Evolutionary conservation across 1,140 invertebrate genomes (phyloP), one percentile per base, ranked within the genome.

Genomic region (Frieseomelitta varia): DNA sequence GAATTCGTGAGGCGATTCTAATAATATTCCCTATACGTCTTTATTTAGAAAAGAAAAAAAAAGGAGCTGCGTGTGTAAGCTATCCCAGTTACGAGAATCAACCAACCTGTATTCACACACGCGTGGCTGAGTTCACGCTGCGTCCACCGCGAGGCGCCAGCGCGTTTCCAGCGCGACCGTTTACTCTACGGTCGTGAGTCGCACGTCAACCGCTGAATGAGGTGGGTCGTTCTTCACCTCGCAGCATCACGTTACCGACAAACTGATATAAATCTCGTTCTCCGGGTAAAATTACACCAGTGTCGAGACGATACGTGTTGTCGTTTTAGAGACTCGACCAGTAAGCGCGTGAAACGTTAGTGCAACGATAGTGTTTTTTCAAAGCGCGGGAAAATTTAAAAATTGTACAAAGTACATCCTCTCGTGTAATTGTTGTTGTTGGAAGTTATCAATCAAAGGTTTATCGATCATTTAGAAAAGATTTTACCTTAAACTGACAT

Each of bases 71-170:
- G 39, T 47, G 39, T 47, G 39, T 24, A 53, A 58, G 27, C 4
- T 61, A 47, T 55, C 14, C 51, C 61, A 34, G 72, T 81, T 67
- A 72, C 24, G 17, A 77, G 39, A 30, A 56, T 67, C n/a, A 39
- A 51, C 53, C n/a, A 39, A 51, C 53, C n/a, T 79, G 79, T 81
- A 71, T 75, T 74, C 79, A 69, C 58, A 67, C 15, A 73, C 63
- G 55, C 72, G 77, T 72, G 77, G 19, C 51, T 39, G 27, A 71
- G 80, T 89, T 67, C 80, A 30, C 56, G 47, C 19, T 34, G 68
- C 61, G 72, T 30, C 79, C 87, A 81, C 76, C 10, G 56, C 63
- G 79, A 83, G 88, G 87, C 88, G 88, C 87, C 67, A 85, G 87
- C 24, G 75, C 84, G n/a, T 75, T 63, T 27, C 55, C 77, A 27